phyloP scores from a whole-genome alignment of 1,140 invertebrate genomes.

The Grapholita molesta region DNA sequence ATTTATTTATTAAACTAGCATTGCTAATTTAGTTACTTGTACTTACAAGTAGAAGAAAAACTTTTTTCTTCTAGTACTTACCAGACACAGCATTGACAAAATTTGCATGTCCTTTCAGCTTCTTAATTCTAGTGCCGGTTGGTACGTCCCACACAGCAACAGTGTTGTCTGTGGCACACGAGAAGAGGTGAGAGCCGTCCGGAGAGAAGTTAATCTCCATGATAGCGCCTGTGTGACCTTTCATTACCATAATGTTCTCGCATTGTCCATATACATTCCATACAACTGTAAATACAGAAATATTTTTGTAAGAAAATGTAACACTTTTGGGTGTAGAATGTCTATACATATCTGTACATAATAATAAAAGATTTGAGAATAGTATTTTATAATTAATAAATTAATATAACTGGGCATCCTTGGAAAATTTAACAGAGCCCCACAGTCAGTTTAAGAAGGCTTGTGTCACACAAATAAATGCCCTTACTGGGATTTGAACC shows the following conservation, averaged over 20 bases:
- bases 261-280: slow-evolving; percentile 99
- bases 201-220: slow-evolving; percentile 98
- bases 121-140: slow-evolving; percentile 92
- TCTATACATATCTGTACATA: too few relatives aligned
- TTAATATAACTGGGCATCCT: too few relatives aligned
- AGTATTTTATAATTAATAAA: too few relatives aligned
- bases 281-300: slow-evolving; percentile 83
- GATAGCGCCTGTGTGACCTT: slow-evolving; percentile 97
- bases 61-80: too few relatives aligned
- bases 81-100: slow-evolving; percentile 93
- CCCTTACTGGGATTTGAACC: too few relatives aligned
- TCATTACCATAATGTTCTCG: slow-evolving; percentile 96
- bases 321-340: too few relatives aligned
- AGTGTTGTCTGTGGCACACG: slow-evolving; percentile 96
- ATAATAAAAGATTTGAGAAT: too few relatives aligned
- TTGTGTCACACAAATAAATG: too few relatives aligned
- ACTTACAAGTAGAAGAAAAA: too few relatives aligned
- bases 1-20: slow-evolving; percentile 23
- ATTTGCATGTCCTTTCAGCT: slow-evolving; percentile 93
- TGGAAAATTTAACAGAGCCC: too few relatives aligned
- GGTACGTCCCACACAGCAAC: slow-evolving; percentile 97
- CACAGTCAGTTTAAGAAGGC: too few relatives aligned
- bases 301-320: background rate
- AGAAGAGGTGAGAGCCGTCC: slow-evolving; percentile 94
- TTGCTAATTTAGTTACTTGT: too few relatives aligned